These are phyloP conservation scores for Octopus sinensis DNA, from an alignment of 1,140 invertebrate genomes.

Conservation along the genomic window DNA sequence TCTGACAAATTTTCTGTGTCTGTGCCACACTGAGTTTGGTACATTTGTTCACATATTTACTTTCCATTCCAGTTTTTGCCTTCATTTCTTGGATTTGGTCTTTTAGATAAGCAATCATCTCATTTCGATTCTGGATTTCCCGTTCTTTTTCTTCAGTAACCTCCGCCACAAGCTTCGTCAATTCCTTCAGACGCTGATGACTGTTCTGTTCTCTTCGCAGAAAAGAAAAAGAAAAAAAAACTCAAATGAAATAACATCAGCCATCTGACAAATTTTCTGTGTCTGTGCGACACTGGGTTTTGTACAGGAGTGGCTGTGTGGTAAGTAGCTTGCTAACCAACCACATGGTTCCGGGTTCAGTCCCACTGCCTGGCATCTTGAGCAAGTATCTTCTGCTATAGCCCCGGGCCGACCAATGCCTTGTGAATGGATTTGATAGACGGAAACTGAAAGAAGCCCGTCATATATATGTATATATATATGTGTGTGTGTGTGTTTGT, in stretches of 20 bases:
- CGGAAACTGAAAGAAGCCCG: too few species aligned
- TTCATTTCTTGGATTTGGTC: conserved; percentile 51
- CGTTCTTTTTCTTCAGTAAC: conserved; percentile 53
- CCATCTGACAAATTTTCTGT: too few species aligned
- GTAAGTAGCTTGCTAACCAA: too few species aligned
- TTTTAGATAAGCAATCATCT: conserved; percentile 57
- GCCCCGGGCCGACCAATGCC: too few species aligned
- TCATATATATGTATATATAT: too few species aligned
- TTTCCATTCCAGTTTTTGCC: conserved; percentile 56
- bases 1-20: conserved; percentile 49
- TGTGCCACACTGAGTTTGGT: conserved; percentile 52
- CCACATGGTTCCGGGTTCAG: too few species aligned
- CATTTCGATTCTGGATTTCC: conserved; percentile 52
- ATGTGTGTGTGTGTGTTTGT: too few species aligned
- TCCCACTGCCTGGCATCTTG: too few species aligned
- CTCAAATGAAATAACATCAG: not conserved
- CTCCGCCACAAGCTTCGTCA: conserved; percentile 47
- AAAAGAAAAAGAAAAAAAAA: conserved; percentile 16
- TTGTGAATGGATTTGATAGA: too few species aligned
- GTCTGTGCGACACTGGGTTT: too few species aligned
- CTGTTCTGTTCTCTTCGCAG: conserved; percentile 50
- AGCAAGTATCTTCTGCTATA: too few species aligned
- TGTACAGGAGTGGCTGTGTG: too few species aligned
- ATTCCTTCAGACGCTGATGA: conserved; percentile 42
- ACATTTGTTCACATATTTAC: conserved; percentile 56